Evolutionary conservation across 2,888 invertebrate species (phyloP), one percentile per base, ranked within the genome.

Genomic region (Apamea crenata): DNA sequence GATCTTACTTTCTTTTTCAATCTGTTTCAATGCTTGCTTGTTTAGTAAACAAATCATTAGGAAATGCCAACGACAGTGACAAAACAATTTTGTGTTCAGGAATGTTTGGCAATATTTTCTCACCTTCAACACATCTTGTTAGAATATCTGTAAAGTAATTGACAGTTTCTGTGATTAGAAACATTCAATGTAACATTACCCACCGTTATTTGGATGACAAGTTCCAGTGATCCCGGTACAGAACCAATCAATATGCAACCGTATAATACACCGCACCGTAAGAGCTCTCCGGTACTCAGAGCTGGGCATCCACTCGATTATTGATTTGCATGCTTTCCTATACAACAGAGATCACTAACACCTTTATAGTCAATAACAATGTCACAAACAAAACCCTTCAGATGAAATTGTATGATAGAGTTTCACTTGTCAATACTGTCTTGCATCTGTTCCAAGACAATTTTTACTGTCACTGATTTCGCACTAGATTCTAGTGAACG

Each of bases 401-500:
- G 90, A 93, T 94, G 93, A 94, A 95, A 84, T 93, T 92, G 93
- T 92, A 94, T 92, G 91, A 93, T 94, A 94, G 94, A 95, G 95
- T 96, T 96, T 96, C 95, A 96, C 96, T 96, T 95, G 96, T 95
- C 96, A 96, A 95, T 96, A 96, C 94, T 83, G 91, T 93, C 94
- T 95, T 80, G 94, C 92, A 92, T 91, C 77, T 87, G 90, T 88
- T 90, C 83, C 90, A 87, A 92, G 90, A 92, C 88, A 91, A 87
- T 90, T 91, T 91, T 91, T 93, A 93, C 82, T 79, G 77, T 93
- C 92, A 91, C 90, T 91, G 82, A 84, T 87, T 89, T 91, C 87
- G 89, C 93, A 93, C 89, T 92, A 91, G 89, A 88, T 87, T 82
- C 80, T 87, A 90, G 82, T 89, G 89, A 90, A 91, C 90, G 86